Conservation (phyloP, 2,113 vertebrate species). For the Gadus macrocephalus region DNA sequence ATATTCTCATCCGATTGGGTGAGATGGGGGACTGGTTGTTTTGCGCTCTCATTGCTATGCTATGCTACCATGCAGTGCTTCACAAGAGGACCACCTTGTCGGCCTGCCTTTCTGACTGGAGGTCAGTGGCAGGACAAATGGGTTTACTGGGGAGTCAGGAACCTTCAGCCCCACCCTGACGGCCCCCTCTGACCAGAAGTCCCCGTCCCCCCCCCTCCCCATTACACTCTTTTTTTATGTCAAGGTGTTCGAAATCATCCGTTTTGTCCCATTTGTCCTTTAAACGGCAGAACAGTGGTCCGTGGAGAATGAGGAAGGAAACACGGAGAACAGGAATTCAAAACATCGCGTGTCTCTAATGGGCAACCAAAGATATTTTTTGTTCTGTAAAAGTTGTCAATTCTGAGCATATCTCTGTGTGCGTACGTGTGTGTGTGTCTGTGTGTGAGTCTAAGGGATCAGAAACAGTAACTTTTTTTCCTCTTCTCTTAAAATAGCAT, state of each 20-base stretch:
- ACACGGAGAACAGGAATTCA: not conserved
- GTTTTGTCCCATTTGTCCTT: not conserved
- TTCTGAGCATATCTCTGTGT: not conserved
- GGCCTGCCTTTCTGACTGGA: slow-evolving; percentile 35
- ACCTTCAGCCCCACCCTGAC: slow-evolving; percentile 15
- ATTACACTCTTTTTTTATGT: not conserved
- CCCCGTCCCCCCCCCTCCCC: not conserved
- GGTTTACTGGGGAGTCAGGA: slow-evolving; percentile 45
- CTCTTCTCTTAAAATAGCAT: slow-evolving; percentile 8
- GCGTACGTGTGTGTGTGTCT: too few species aligned
- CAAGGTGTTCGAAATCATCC: not conserved
- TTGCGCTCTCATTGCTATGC: slow-evolving; percentile 44
- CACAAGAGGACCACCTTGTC: slow-evolving; percentile 48
- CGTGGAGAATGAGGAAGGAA: not conserved
- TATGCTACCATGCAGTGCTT: slow-evolving; percentile 18
- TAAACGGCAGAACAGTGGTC: not conserved
- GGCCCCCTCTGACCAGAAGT: slow-evolving; percentile 26
- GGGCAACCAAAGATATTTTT: not conserved
- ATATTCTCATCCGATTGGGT: slow-evolving; percentile 9
- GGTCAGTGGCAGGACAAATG: slow-evolving; percentile 54
- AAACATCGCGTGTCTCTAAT: not conserved
- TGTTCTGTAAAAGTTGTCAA: too few species aligned
- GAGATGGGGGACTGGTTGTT: slow-evolving; percentile 14
- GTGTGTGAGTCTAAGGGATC: too few species aligned
- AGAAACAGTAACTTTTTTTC: too few species aligned